Conservation (phyloP, 2,888 invertebrate genomes). For the Leptopilina drosophilae region DNA sequence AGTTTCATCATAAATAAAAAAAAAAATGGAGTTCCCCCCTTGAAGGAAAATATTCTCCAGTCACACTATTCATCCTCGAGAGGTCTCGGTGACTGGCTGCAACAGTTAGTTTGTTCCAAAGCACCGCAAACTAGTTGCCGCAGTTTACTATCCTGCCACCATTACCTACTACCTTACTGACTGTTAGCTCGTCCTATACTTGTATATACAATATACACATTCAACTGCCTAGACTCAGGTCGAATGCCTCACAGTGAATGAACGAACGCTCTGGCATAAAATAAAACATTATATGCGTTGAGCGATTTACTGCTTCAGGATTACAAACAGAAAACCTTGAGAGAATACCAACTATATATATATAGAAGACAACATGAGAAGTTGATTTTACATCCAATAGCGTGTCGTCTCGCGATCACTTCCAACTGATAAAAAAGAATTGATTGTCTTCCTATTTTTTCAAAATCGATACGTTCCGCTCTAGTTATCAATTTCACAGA, state of each 20-base stretch:
- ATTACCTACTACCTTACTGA: conserved; percentile 55
- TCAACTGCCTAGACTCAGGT: neutral
- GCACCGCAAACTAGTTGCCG: conserved; percentile 51
- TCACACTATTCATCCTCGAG: conserved; percentile 52
- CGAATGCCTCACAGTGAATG: conserved; percentile 18
- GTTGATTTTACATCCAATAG: conserved; percentile 15
- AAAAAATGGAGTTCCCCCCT: neutral
- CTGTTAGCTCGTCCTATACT: neutral
- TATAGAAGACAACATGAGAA: conserved; percentile 1
- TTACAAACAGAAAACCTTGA: conserved; percentile 19
- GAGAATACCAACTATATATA: neutral
- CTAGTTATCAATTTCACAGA: conserved; percentile 9
- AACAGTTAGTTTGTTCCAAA: conserved; percentile 53
- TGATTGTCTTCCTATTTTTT: conserved; percentile 23
- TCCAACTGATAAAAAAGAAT: conserved; percentile 3
- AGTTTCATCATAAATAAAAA: conserved; percentile 55
- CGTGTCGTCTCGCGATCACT: conserved; percentile 2
- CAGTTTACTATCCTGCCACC: conserved; percentile 50
- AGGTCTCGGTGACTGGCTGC: conserved; percentile 30
- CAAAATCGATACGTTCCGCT: conserved; percentile 19
- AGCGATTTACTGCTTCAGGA: conserved; percentile 6
- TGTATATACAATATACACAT: neutral
- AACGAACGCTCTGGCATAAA: conserved; percentile 13
- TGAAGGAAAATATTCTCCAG: conserved; percentile 47
- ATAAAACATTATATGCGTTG: neutral